Percentiles rank a stretch among this genome's conserved stretches.
These are phyloP conservation scores for Arothron firmamentum DNA, from an alignment of 2,113 vertebrate species.

Conservation along the genomic window DNA sequence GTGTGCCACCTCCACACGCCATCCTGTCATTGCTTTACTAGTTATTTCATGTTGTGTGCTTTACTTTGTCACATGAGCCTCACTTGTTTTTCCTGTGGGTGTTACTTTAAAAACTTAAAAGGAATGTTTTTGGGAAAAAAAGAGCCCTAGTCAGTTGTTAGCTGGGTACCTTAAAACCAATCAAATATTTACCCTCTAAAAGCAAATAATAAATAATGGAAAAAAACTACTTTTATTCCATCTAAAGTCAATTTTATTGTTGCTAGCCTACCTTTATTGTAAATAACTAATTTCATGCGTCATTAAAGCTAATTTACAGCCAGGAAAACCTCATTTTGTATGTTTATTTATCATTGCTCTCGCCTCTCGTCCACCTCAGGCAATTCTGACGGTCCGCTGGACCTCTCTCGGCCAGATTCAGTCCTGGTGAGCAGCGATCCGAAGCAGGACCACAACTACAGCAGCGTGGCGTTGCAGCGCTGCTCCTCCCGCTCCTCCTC, in stretches of 20 bases:
- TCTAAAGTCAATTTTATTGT: background rate
- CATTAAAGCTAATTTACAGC: too few species aligned
- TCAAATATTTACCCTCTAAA: too few species aligned
- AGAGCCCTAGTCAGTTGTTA: background rate
- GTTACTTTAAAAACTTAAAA: background rate
- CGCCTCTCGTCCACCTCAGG: constrained; percentile 43
- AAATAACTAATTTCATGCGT: background rate
- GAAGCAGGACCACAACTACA: constrained; percentile 97
- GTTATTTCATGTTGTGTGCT: constrained; percentile 51
- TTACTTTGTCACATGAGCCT: constrained; percentile 12
- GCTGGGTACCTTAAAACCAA: background rate
- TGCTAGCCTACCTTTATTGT: background rate
- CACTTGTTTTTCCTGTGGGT: background rate
- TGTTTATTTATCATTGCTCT: background rate
- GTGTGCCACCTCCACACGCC: constrained; percentile 37
- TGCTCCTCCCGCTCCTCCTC: constrained; percentile 86
- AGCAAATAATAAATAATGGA: too few species aligned
- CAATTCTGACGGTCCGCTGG: constrained; percentile 75
- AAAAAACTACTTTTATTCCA: background rate
- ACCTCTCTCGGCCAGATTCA: constrained; percentile 75
- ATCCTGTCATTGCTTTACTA: constrained; percentile 55
- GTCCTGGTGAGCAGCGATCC: constrained; percentile 84
- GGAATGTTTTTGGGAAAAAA: background rate
- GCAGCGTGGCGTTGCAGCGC: constrained; percentile 84
- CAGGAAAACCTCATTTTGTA: background rate